A percentile compares a stretch with the other conserved stretches of the same genome.
phyloP scores from a whole-genome alignment of 2,797 vertebrate species.

The Pygocentrus nattereri region DNA sequence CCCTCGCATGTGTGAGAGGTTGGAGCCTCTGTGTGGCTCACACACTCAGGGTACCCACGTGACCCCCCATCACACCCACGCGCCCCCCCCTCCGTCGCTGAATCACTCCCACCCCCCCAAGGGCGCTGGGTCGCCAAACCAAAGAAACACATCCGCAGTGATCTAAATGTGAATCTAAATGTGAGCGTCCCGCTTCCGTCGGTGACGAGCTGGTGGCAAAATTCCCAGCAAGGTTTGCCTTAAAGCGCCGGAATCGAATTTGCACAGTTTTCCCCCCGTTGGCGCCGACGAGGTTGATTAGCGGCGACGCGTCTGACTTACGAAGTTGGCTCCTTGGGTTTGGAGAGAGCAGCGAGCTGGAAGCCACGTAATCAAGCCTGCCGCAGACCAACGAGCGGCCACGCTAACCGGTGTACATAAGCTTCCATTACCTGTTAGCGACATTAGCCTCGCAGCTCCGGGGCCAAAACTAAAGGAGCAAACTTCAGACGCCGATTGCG shows the following conservation, averaged over 20 bases:
- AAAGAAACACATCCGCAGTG: constrained; percentile 2
- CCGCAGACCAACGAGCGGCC: no score
- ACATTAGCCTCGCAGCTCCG: neutral
- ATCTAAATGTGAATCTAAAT: neutral
- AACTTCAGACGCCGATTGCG: neutral
- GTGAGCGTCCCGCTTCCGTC: neutral
- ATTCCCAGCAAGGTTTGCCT: neutral
- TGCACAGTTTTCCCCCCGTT: no score
- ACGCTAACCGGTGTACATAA: neutral
- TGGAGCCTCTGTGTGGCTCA: neutral
- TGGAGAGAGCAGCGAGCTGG: no score
- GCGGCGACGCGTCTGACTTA: no score
- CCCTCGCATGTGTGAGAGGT: neutral
- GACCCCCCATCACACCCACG: neutral
- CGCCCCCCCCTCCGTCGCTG: neutral
- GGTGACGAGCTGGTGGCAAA: neutral
- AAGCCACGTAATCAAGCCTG: neutral
- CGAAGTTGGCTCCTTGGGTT: no score
- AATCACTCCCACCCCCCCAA: neutral
- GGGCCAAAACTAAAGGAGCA: neutral
- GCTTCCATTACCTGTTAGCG: neutral
- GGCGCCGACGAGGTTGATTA: no score
- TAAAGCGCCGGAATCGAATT: neutral
- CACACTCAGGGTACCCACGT: neutral
- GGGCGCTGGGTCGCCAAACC: constrained; percentile 8